Conservation (phyloP, 2,888 invertebrate species). For the Morinoia aosen region DNA sequence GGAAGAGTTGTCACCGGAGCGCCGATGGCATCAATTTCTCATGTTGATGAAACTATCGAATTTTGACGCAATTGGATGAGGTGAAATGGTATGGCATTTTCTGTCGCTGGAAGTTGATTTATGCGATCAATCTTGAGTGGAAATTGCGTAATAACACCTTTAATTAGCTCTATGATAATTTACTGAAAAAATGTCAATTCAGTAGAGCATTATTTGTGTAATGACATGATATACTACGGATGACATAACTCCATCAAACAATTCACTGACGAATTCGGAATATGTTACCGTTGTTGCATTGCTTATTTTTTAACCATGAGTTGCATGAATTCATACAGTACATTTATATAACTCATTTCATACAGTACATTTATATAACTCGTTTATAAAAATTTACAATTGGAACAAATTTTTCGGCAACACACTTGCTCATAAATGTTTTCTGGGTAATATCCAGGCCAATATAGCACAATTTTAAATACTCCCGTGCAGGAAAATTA, state of each 20-base stretch:
- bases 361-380: too few relatives aligned
- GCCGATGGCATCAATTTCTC: neutral
- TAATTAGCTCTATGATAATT: neutral
- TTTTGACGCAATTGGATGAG: neutral
- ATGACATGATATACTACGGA: neutral
- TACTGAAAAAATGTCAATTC: neutral
- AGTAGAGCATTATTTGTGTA: neutral
- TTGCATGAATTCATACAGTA: too few relatives aligned
- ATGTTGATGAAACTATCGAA: neutral
- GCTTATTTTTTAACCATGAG: too few relatives aligned
- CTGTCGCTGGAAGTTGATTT: neutral
- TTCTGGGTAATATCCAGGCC: too few relatives aligned
- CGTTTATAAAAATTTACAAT: too few relatives aligned
- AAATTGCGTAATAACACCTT: neutral
- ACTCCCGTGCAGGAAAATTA: too few relatives aligned
- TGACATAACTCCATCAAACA: neutral
- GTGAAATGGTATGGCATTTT: neutral
- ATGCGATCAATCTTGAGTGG: neutral
- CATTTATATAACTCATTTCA: too few relatives aligned
- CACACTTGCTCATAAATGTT: too few relatives aligned
- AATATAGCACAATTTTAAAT: too few relatives aligned
- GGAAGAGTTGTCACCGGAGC: neutral
- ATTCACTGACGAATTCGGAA: too few relatives aligned
- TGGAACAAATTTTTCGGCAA: too few relatives aligned
- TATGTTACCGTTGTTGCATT: too few relatives aligned